These are phyloP conservation scores for Dicerorhinus sumatrensis DNA, from an alignment of 2,113 vertebrate species.

Conservation along the genomic window DNA sequence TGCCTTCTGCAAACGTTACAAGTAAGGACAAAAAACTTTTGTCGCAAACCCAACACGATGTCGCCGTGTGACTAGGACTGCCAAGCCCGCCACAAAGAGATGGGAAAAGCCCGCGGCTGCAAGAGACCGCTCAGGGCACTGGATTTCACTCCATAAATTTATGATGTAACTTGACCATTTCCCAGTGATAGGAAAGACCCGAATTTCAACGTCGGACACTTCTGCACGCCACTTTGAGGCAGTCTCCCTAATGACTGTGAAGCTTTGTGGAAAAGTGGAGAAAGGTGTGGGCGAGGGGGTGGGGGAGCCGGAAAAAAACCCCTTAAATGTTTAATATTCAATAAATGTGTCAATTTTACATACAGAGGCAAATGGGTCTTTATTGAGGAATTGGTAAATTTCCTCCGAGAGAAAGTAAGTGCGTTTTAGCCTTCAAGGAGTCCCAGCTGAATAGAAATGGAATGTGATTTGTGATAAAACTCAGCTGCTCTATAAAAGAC, in stretches of 20 bases:
- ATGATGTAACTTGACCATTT: not conserved
- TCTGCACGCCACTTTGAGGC: constrained; percentile 57
- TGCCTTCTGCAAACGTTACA: constrained; percentile 50
- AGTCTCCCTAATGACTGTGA: constrained; percentile 77
- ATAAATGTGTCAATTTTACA: constrained; percentile 92
- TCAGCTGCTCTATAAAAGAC: constrained; percentile 92
- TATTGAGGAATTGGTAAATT: constrained; percentile 91
- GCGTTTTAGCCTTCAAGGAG: constrained; percentile 90
- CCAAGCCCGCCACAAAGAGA: constrained; percentile 36
- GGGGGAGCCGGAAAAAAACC: not conserved
- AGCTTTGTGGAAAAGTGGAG: constrained; percentile 74
- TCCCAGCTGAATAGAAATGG: constrained; percentile 89
- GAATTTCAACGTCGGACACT: not conserved
- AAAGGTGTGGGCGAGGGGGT: not conserved
- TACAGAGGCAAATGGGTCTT: constrained; percentile 88
- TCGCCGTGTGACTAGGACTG: not conserved
- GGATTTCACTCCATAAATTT: not conserved
- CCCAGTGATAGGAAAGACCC: not conserved
- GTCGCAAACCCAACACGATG: not conserved
- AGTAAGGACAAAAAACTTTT: constrained; percentile 51
- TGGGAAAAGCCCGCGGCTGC: not conserved
- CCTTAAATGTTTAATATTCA: constrained; percentile 89
- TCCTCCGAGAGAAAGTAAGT: constrained; percentile 90
- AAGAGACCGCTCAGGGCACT: not conserved
- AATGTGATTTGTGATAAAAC: constrained; percentile 93